A percentile compares a stretch with the other conserved stretches of the same genome.
phyloP scores from a whole-genome alignment of 2,888 invertebrate genomes.

The Oscheius onirici region DNA sequence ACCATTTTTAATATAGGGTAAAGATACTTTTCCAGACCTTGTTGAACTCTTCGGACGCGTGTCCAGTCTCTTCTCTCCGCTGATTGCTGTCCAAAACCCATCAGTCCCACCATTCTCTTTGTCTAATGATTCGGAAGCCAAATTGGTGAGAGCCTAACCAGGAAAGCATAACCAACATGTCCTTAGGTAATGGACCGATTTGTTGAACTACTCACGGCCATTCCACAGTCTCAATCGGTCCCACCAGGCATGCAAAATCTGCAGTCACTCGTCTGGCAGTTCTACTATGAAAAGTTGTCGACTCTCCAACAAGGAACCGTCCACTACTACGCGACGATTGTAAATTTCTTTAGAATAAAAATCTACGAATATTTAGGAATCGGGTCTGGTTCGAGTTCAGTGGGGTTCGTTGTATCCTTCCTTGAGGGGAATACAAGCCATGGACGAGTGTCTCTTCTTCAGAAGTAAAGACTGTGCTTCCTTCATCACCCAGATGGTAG shows the following conservation, averaged over 20 bases:
- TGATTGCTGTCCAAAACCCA: slow-evolving; percentile 59
- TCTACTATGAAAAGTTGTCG: slow-evolving; percentile 59
- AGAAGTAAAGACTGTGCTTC: slow-evolving; percentile 57
- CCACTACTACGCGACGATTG: slow-evolving; percentile 50
- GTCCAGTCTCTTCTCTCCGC: slow-evolving; percentile 55
- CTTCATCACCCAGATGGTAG: slow-evolving; percentile 62
- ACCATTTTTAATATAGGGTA: no score
- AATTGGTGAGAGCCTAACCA: neutral
- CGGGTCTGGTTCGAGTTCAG: slow-evolving; percentile 43
- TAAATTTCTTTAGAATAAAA: slow-evolving; percentile 24
- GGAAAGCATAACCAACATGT: neutral
- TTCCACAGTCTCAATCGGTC: slow-evolving; percentile 60
- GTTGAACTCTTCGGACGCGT: slow-evolving; percentile 51
- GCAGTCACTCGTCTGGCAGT: slow-evolving; percentile 63
- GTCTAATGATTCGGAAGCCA: slow-evolving; percentile 52
- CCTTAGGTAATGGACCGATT: slow-evolving; percentile 52
- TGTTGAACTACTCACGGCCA: slow-evolving; percentile 55
- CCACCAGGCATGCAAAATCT: slow-evolving; percentile 61
- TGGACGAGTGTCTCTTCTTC: slow-evolving; percentile 46
- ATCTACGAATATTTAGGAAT: neutral
- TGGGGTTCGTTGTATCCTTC: slow-evolving; percentile 56
- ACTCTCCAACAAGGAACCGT: slow-evolving; percentile 48
- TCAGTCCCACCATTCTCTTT: slow-evolving; percentile 65
- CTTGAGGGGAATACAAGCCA: slow-evolving; percentile 42
- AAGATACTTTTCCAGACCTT: slow-evolving; percentile 46